phyloP scores from a whole-genome alignment of 2,888 invertebrate genomes.

The Metacarcinus magister region DNA sequence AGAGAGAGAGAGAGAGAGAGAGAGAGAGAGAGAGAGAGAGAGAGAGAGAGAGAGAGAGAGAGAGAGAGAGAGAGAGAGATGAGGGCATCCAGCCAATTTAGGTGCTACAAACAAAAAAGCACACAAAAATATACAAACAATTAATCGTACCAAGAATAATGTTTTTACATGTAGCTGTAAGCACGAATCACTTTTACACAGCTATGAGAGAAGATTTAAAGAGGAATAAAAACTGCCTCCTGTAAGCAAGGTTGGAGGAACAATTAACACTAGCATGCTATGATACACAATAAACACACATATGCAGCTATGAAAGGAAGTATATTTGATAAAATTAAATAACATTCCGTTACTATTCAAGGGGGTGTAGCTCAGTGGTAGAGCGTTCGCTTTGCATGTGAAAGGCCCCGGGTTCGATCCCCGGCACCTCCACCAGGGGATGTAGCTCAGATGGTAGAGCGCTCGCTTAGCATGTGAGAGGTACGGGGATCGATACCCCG shows the following conservation, averaged over 20 bases:
- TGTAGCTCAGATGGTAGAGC: slow-evolving; percentile 82
- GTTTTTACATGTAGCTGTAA: not conserved
- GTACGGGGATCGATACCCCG: slow-evolving; percentile 82
- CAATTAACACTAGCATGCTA: not conserved
- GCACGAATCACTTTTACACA: not conserved
- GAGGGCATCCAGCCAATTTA: too few species aligned
- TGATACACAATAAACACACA: too few species aligned
- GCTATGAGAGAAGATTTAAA: not conserved
- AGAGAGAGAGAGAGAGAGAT: not conserved
- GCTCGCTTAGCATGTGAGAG: slow-evolving; percentile 83
- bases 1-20: not conserved
- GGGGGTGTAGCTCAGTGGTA: slow-evolving; percentile 82
- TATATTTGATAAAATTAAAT: not conserved
- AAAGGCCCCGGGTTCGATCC: slow-evolving; percentile 82
- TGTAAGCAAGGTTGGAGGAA: not conserved
- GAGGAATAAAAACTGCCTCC: not conserved
- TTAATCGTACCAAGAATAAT: not conserved
- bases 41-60: not conserved
- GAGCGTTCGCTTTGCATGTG: slow-evolving; percentile 83
- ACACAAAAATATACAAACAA: not conserved
- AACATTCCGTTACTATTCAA: not conserved
- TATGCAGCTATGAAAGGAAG: too few species aligned
- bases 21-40: slow-evolving; percentile 34
- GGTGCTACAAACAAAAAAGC: not conserved
- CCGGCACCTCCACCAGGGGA: slow-evolving; percentile 79